Percentiles rank a stretch among this genome's conserved stretches.
phyloP scores from a whole-genome alignment of 2,113 vertebrate genomes.

The Lasiurus borealis region DNA sequence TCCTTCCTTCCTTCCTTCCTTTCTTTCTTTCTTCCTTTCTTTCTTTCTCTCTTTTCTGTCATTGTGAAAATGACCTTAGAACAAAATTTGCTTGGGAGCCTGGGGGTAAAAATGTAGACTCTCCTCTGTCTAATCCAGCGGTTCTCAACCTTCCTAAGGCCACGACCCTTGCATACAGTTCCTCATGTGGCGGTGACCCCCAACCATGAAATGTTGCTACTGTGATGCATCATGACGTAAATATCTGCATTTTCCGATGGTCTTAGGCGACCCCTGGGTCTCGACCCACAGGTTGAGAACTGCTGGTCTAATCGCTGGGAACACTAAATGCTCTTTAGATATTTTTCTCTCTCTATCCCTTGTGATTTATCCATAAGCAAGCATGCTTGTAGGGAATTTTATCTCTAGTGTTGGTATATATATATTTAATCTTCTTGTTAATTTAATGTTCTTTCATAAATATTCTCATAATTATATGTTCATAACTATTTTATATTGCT shows the following conservation, averaged over 20 bases:
- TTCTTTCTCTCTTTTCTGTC: no score
- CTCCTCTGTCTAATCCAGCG: neutral
- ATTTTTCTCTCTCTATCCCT: neutral
- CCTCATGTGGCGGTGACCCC: no score
- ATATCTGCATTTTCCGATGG: no score
- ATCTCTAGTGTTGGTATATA: neutral
- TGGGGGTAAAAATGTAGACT: neutral
- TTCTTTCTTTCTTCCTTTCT: no score
- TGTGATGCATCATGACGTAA: no score
- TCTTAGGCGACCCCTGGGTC: no score
- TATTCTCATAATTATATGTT: conserved; percentile 29
- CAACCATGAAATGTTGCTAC: no score
- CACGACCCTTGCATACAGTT: no score
- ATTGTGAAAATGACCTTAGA: neutral
- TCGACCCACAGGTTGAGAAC: no score
- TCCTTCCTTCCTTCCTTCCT: no score
- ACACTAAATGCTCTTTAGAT: neutral
- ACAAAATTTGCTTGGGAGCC: neutral
- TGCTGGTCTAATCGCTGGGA: neutral
- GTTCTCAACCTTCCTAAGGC: no score
- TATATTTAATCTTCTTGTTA: conserved; percentile 3
- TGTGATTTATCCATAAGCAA: neutral
- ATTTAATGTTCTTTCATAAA: conserved; percentile 51
- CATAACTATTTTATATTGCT: conserved; percentile 46
- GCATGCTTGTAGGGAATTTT: neutral